Percentiles rank a stretch among this genome's conserved stretches.
Conservation (phyloP, 2,888 invertebrate species). For the Drosophila flavopinicola region DNA sequence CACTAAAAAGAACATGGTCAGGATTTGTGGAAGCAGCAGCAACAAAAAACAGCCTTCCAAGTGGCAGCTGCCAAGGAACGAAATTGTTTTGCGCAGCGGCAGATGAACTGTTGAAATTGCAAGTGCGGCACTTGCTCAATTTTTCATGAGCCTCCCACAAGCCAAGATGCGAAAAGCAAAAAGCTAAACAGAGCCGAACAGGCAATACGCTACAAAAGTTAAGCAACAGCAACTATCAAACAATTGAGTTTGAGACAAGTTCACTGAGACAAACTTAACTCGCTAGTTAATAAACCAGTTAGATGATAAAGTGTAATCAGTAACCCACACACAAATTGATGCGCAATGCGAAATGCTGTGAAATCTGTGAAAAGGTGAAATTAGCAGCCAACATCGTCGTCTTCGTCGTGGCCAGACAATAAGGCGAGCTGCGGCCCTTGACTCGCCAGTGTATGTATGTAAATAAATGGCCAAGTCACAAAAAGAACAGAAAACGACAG, state of each 20-base stretch:
- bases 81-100: constrained; percentile 73
- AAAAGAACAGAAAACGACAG: constrained; percentile 38
- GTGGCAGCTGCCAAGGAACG: constrained; percentile 48
- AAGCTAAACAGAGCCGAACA: constrained; percentile 9
- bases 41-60: not conserved
- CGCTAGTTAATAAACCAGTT: not conserved
- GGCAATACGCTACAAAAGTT: constrained; percentile 23
- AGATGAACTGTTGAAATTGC: constrained; percentile 77
- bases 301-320: constrained; percentile 5
- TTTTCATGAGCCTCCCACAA: constrained; percentile 78
- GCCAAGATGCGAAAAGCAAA: constrained; percentile 15
- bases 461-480: constrained; percentile 69
- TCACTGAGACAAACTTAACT: not conserved
- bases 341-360: constrained; percentile 29
- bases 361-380: constrained; percentile 76
- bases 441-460: constrained; percentile 63
- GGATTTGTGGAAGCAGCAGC: constrained; percentile 28
- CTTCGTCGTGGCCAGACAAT: constrained; percentile 69
- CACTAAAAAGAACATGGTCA: constrained; percentile 27
- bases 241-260: too few species aligned
- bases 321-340: constrained; percentile 41
- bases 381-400: constrained; percentile 61
- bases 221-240: not conserved
- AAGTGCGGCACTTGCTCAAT: constrained; percentile 77
- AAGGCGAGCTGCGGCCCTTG: constrained; percentile 74